These are phyloP conservation scores for Ectropis crepuscularia DNA, from an alignment of 2,888 invertebrate genomes.

Conservation along the genomic window DNA sequence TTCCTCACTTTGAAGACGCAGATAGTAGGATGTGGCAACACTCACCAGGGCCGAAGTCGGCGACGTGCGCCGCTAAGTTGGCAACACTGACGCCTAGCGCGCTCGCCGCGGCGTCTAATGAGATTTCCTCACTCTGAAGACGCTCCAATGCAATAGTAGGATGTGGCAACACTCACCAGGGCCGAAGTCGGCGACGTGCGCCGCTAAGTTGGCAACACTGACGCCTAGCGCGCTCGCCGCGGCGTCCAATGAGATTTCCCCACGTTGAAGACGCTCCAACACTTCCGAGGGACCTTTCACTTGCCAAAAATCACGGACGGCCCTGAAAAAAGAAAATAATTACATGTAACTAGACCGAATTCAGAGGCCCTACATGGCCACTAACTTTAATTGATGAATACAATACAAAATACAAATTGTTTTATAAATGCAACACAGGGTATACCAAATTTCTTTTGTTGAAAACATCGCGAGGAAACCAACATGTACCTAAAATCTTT, in stretches of 20 bases:
- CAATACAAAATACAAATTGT: too few relatives aligned
- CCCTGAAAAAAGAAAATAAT: constrained; percentile 48
- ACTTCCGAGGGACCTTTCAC: constrained; percentile 91
- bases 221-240: constrained; percentile 91
- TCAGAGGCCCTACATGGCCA: too few relatives aligned
- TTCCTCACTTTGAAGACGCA: constrained; percentile 88
- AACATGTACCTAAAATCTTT: too few relatives aligned
- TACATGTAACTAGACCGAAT: too few relatives aligned
- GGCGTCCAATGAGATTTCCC: constrained; percentile 89
- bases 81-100: constrained; percentile 91
- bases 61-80: constrained; percentile 88
- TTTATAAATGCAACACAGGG: too few relatives aligned
- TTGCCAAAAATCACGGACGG: constrained; percentile 89
- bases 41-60: constrained; percentile 56
- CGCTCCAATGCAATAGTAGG: constrained; percentile 88
- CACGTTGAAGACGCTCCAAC: constrained; percentile 88
- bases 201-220: constrained; percentile 89
- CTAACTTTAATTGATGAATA: too few relatives aligned
- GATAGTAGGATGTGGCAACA: too few relatives aligned
- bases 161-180: constrained; percentile 48
- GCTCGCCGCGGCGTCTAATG: constrained; percentile 89
- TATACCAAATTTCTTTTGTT: too few relatives aligned
- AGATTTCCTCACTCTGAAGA: constrained; percentile 89
- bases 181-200: constrained; percentile 80
- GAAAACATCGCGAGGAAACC: too few relatives aligned